These are phyloP conservation scores for Microcebus jonahi DNA, from an alignment of 2,113 vertebrate genomes.

Conservation along the genomic window DNA sequence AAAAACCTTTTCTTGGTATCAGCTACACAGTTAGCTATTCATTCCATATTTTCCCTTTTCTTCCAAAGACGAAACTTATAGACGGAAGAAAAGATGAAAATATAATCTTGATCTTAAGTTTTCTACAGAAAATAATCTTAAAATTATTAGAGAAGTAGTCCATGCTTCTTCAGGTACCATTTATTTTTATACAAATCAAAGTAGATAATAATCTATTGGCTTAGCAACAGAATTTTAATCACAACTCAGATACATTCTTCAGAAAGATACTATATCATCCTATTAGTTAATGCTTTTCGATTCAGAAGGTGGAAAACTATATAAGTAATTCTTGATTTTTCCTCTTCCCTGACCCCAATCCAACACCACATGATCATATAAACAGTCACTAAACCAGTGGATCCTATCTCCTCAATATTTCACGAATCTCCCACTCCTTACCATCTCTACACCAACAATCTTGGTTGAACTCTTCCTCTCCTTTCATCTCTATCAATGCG, in stretches of 20 bases:
- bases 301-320: background rate
- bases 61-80: background rate
- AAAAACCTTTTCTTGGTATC: background rate
- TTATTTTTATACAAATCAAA: background rate
- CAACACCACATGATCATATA: background rate
- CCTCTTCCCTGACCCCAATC: background rate
- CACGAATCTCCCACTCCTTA: background rate
- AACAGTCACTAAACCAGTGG: background rate
- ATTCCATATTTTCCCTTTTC: background rate
- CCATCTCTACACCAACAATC: background rate
- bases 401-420: background rate
- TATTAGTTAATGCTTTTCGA: background rate
- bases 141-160: background rate
- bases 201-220: background rate
- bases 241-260: background rate
- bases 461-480: background rate
- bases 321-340: background rate
- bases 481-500: background rate
- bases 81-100: background rate
- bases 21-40: background rate
- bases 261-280: background rate
- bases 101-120: background rate
- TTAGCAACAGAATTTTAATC: background rate
- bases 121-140: background rate
- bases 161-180: background rate